phyloP scores from a whole-genome alignment of 2,888 invertebrate species.

The Drosophila greeni region DNA sequence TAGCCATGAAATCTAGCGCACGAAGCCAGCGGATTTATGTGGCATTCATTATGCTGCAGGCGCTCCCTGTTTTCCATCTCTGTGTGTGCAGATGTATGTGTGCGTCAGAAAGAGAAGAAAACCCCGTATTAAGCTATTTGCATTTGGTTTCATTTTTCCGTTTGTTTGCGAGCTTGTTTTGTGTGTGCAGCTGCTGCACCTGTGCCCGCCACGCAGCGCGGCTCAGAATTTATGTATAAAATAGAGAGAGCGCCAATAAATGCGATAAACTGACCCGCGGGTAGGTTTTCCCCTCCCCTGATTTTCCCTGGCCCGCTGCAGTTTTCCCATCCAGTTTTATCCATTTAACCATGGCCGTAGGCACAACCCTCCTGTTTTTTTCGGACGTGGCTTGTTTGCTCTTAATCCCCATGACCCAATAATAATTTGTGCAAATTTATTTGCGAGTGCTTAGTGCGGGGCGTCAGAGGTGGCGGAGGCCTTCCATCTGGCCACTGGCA shows the following conservation, averaged over 20 bases:
- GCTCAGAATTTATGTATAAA: constrained; percentile 62
- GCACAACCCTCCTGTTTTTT: constrained; percentile 36
- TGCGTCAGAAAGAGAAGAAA: constrained; percentile 5
- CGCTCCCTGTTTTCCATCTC: constrained; percentile 22
- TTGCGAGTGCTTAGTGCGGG: constrained; percentile 63
- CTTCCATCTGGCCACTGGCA: constrained; percentile 51
- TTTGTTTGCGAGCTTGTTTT: constrained; percentile 30
- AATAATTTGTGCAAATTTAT: constrained; percentile 76
- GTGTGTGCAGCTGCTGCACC: constrained; percentile 57
- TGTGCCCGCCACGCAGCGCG: constrained; percentile 45
- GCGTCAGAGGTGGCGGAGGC: constrained; percentile 8
- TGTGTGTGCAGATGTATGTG: constrained; percentile 20
- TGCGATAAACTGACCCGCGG: constrained; percentile 60
- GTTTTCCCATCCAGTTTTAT: constrained; percentile 29
- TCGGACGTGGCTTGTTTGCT: constrained; percentile 29
- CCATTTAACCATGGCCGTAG: constrained; percentile 43
- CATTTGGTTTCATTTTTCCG: constrained; percentile 34
- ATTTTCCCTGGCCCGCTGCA: background rate
- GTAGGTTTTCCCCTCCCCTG: background rate
- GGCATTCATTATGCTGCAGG: constrained; percentile 60
- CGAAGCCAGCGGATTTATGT: constrained; percentile 56
- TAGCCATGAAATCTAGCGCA: constrained; percentile 58
- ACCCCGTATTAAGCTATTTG: constrained; percentile 68
- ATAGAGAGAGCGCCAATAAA: constrained; percentile 65
- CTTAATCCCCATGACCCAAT: constrained; percentile 69